These are phyloP conservation scores for Drosophila saltans DNA, from an alignment of 1,140 invertebrate genomes.

Conservation along the genomic window DNA sequence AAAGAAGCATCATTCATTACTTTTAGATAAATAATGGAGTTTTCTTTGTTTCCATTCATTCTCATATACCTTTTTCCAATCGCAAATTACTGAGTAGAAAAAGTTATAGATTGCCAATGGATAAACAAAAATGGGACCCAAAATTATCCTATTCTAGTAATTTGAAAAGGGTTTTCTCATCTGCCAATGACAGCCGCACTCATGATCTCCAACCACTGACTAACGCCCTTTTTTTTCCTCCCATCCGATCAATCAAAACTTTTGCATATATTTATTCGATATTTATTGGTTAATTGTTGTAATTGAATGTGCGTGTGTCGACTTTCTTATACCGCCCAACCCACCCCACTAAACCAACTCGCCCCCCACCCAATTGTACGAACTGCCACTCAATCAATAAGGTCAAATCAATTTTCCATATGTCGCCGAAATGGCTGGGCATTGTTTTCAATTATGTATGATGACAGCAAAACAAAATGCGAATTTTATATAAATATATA, in stretches of 20 bases:
- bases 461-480: constrained; percentile 47
- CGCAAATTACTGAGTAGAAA: constrained; percentile 1
- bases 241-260: constrained; percentile 46
- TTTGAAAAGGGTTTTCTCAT: constrained; percentile 68
- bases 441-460: constrained; percentile 75
- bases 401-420: constrained; percentile 68
- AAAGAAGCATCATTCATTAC: too few species aligned
- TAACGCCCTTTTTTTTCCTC: background rate
- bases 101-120: constrained; percentile 73
- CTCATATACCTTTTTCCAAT: background rate
- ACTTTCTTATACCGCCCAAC: background rate
- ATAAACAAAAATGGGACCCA: constrained; percentile 16
- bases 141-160: constrained; percentile 2
- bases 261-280: constrained; percentile 29
- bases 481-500: constrained; percentile 41
- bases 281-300: constrained; percentile 41
- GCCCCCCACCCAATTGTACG: background rate
- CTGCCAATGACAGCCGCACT: constrained; percentile 58
- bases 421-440: constrained; percentile 48
- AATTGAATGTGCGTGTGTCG: constrained; percentile 52
- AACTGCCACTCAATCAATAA: constrained; percentile 70
- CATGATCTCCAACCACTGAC: constrained; percentile 19
- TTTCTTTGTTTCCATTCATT: too few species aligned
- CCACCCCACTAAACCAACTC: background rate
- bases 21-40: too few species aligned